Evolutionary conservation across 1,140 invertebrate species (phyloP).

Genomic region (Dendrolimus punctatus): DNA sequence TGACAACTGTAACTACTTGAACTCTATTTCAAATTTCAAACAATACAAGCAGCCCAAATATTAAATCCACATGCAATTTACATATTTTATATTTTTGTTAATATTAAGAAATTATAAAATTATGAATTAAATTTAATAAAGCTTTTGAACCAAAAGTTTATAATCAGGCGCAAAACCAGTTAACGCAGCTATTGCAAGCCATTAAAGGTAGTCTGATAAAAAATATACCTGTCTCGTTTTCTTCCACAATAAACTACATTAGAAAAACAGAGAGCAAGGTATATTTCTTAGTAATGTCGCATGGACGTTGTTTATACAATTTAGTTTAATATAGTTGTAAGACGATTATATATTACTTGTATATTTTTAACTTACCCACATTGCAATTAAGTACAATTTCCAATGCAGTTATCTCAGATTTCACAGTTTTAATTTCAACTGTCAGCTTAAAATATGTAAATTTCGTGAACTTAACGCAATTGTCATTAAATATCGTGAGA

Average conservation of each 20-base stretch:
- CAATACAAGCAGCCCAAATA: too few species aligned
- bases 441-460: conserved; percentile 28
- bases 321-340: conserved; percentile 21
- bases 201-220: conserved; percentile 20
- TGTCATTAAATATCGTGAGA: neutral
- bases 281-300: conserved; percentile 33
- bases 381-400: conserved; percentile 16
- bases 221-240: conserved; percentile 38
- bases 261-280: conserved; percentile 24
- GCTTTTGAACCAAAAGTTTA: conserved; percentile 27
- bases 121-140: conserved; percentile 2
- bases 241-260: conserved; percentile 3
- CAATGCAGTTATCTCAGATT: conserved; percentile 32
- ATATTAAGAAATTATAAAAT: too few species aligned
- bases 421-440: conserved; percentile 24
- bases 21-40: too few species aligned
- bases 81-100: too few species aligned
- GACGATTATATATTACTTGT: conserved; percentile 6
- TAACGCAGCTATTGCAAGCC: conserved; percentile 56
- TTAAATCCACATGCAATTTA: too few species aligned
- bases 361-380: conserved; percentile 21
- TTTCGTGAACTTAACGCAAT: conserved; percentile 13
- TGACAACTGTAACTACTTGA: too few species aligned
- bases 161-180: conserved; percentile 51
- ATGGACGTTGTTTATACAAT: conserved; percentile 28